Evolutionary conservation across 2,113 vertebrate species (phyloP).

Genomic region (Aegithalos caudatus): DNA sequence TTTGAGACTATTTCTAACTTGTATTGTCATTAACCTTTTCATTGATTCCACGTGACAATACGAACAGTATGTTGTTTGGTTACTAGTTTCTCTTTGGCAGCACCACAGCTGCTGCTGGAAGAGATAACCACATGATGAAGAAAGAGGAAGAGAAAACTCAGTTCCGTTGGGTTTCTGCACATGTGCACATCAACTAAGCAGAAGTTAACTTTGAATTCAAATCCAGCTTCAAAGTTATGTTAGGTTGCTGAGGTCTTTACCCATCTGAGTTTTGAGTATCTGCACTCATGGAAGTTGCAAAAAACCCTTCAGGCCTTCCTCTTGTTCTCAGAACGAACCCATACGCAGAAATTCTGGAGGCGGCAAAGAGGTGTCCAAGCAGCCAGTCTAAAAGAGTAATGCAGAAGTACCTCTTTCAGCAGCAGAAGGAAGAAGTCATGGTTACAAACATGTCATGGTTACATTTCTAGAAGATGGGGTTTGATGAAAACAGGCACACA

Average conservation of each 20-base stretch:
- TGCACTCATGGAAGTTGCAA: background rate
- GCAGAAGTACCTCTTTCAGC: background rate
- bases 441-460: background rate
- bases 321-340: background rate
- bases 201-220: background rate
- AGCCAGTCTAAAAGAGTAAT: background rate
- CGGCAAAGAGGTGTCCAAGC: background rate
- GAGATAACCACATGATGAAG: background rate
- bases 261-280: background rate
- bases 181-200: background rate
- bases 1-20: background rate
- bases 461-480: background rate
- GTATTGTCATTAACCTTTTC: background rate
- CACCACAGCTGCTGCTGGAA: background rate
- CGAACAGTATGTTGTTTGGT: background rate
- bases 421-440: background rate
- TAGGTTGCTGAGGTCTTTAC: background rate
- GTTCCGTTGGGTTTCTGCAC: rapidly evolving
- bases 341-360: background rate
- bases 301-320: background rate
- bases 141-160: background rate
- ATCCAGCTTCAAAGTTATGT: background rate
- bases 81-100: background rate
- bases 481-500: background rate
- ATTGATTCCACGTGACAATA: background rate